phyloP scores from a whole-genome alignment of 2,888 invertebrate species.

The Ypsolopha sequella region DNA sequence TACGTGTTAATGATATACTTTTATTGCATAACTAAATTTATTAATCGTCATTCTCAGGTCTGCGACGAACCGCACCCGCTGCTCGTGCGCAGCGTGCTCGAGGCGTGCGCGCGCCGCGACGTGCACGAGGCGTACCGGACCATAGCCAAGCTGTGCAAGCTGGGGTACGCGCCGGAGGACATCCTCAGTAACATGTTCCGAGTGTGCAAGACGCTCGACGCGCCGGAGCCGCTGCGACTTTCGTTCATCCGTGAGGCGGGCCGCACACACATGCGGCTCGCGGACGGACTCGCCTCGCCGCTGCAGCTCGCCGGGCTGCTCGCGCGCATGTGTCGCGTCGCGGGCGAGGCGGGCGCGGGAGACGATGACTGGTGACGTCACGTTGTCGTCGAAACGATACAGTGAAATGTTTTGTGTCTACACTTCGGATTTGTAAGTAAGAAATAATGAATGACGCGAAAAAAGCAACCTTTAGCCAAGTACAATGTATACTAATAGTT shows the following conservation, averaged over 20 bases:
- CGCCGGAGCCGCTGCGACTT: constrained; percentile 85
- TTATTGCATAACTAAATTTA: too few species aligned
- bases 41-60: constrained; percentile 50
- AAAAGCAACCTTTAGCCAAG: too few species aligned
- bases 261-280: constrained; percentile 87
- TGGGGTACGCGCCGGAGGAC: constrained; percentile 98
- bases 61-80: constrained; percentile 99
- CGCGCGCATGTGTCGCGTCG: constrained; percentile 79
- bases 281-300: constrained; percentile 88
- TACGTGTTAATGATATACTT: too few species aligned
- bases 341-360: constrained; percentile 16
- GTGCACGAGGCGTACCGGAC: constrained; percentile 89
- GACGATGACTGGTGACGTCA: constrained; percentile 15
- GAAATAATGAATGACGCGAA: too few species aligned
- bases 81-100: constrained; percentile 91
- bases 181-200: constrained; percentile 95
- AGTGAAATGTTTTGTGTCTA: too few species aligned
- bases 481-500: too few species aligned
- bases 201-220: constrained; percentile 88
- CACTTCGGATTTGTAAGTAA: too few species aligned
- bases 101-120: constrained; percentile 83
- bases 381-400: too few species aligned
- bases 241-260: constrained; percentile 94
- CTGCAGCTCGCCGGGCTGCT: constrained; percentile 93
- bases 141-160: constrained; percentile 88